These are phyloP conservation scores for Drosophila albomicans DNA, from an alignment of 1,140 invertebrate genomes.

Conservation along the genomic window DNA sequence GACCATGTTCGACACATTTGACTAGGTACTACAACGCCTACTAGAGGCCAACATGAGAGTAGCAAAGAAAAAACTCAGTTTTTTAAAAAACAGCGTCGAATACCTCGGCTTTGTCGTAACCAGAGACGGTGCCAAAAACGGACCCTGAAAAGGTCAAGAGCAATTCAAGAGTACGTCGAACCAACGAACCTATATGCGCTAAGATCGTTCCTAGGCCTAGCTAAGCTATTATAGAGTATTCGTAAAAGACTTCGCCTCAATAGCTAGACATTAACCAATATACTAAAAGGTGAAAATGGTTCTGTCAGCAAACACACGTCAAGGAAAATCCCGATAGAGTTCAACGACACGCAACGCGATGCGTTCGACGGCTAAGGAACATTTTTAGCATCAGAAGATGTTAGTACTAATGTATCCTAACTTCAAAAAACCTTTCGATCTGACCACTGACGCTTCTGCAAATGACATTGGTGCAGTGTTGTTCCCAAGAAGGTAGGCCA, in stretches of 20 bases:
- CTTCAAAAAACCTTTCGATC: constrained; percentile 22
- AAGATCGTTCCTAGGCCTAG: constrained; percentile 5
- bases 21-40: neutral
- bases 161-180: neutral
- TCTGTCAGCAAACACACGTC: constrained; percentile 2
- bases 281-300: constrained; percentile 16
- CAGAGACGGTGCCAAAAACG: neutral
- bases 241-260: constrained; percentile 13
- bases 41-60: no score
- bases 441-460: constrained; percentile 40
- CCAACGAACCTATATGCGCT: neutral
- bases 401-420: constrained; percentile 27
- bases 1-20: constrained; percentile 26
- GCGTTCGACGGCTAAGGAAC: constrained; percentile 9
- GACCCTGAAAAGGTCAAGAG: constrained; percentile 12
- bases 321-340: constrained; percentile 12
- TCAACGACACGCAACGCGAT: no score
- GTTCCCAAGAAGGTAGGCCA: constrained; percentile 28
- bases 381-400: constrained; percentile 47
- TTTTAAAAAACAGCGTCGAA: constrained; percentile 2
- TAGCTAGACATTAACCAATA: constrained; percentile 4
- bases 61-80: constrained; percentile 3
- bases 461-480: constrained; percentile 34
- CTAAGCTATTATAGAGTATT: constrained; percentile 4
- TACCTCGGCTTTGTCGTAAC: constrained; percentile 1